Conservation (phyloP, 2,888 invertebrate genomes). For the Calameuta pallipes region DNA sequence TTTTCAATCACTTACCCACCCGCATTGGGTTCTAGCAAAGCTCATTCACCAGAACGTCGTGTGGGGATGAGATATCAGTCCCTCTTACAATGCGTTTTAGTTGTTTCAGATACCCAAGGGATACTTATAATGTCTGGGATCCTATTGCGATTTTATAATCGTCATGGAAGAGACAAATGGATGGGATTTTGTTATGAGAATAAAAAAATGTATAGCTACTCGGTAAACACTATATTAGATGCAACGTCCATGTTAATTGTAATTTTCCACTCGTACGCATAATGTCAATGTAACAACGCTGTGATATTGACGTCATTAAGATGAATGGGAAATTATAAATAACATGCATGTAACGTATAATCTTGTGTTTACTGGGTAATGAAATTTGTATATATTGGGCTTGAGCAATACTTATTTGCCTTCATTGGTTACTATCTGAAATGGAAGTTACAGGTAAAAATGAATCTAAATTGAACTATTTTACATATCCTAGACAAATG, state of each 20-base stretch:
- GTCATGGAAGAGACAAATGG: too few species aligned
- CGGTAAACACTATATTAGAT: background rate
- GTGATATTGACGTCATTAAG: background rate
- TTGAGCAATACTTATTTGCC: background rate
- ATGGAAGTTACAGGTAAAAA: background rate
- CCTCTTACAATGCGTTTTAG: background rate
- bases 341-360: background rate
- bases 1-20: constrained; percentile 50
- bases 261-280: background rate
- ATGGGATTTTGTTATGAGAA: background rate
- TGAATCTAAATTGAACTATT: background rate
- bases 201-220: background rate
- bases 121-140: background rate
- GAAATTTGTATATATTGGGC: background rate
- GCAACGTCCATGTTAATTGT: background rate
- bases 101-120: background rate
- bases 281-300: background rate
- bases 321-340: background rate
- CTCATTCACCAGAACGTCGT: constrained; percentile 9
- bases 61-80: background rate
- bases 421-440: background rate
- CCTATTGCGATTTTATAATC: background rate
- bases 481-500: background rate
- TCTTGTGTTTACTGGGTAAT: background rate
- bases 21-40: constrained; percentile 35